phyloP scores from a whole-genome alignment of 2,888 invertebrate species.

The Ditylenchus weischeri region DNA sequence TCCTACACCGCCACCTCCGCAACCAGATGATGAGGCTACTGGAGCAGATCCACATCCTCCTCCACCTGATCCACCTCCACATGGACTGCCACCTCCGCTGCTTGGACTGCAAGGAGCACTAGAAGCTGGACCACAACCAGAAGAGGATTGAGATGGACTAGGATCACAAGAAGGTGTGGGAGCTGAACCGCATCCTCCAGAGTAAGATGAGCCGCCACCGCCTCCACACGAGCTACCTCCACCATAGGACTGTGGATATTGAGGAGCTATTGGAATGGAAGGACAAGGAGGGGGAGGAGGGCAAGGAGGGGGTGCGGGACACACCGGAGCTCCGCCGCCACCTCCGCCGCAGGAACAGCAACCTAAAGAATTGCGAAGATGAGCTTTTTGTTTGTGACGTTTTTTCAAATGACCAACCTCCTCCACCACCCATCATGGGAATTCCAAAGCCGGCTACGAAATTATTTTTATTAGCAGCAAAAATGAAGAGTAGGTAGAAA shows the following conservation, averaged over 20 bases:
- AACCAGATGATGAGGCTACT: not conserved
- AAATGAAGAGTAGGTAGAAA: too few relatives aligned
- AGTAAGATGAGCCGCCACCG: not conserved
- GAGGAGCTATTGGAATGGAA: too few relatives aligned
- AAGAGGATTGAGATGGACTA: not conserved
- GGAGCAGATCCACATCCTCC: not conserved
- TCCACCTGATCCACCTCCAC: not conserved
- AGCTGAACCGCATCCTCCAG: not conserved
- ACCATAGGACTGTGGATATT: not conserved
- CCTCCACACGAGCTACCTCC: not conserved
- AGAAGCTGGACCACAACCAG: not conserved
- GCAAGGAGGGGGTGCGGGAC: conserved; percentile 1
- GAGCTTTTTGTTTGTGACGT: too few relatives aligned
- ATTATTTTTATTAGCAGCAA: too few relatives aligned
- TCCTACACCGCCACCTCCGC: too few relatives aligned
- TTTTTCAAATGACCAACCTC: too few relatives aligned
- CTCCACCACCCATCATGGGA: too few relatives aligned
- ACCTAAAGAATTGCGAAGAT: not conserved
- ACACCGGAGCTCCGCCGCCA: not conserved
- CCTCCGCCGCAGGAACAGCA: conserved; percentile 8
- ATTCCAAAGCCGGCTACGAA: too few relatives aligned
- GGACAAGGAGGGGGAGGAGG: not conserved
- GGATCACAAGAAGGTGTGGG: not conserved
- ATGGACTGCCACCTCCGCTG: not conserved
- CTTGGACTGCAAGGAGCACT: not conserved